phyloP scores from a whole-genome alignment of 37 sponge, comb jelly and placozoan genomes.

The Cliona cf. orientalis region DNA sequence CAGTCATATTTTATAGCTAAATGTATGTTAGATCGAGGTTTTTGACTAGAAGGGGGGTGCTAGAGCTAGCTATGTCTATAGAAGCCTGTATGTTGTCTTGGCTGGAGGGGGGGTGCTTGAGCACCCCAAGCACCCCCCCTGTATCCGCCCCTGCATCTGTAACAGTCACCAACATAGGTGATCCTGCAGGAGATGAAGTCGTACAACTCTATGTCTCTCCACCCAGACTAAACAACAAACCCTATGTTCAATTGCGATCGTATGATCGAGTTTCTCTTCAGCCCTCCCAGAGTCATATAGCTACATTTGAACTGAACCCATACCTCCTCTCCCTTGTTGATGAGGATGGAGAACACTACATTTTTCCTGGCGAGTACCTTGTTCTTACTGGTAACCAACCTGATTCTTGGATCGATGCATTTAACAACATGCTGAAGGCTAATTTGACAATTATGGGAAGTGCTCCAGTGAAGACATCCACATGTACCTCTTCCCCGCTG shows the following conservation, averaged over 20 bases:
- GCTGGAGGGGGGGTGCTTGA: too few relatives aligned
- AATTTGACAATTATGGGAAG: background rate
- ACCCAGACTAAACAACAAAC: background rate
- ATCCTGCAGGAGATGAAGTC: conserved; percentile 60
- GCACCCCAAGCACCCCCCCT: too few relatives aligned
- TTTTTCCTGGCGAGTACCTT: conserved; percentile 58
- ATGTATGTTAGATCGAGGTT: too few relatives aligned
- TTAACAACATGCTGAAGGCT: too few relatives aligned
- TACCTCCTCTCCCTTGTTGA: conserved; percentile 59
- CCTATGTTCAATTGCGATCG: conserved; percentile 35
- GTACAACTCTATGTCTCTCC: conserved; percentile 58
- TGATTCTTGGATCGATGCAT: background rate
- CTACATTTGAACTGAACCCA: conserved; percentile 29
- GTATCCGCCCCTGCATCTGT: too few relatives aligned
- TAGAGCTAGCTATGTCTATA: too few relatives aligned
- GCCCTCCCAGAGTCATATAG: background rate
- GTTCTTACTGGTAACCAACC: conserved; percentile 14
- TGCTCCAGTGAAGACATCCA: background rate
- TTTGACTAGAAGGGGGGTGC: too few relatives aligned
- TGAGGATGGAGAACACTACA: conserved; percentile 37
- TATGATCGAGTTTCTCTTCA: conserved; percentile 27
- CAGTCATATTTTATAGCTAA: too few relatives aligned
- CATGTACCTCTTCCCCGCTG: background rate
- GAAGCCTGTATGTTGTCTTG: too few relatives aligned
- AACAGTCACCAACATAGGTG: conserved; percentile 42